These are phyloP conservation scores for Heterotilapia buettikoferi DNA, from an alignment of 2,113 vertebrate species.

Conservation along the genomic window DNA sequence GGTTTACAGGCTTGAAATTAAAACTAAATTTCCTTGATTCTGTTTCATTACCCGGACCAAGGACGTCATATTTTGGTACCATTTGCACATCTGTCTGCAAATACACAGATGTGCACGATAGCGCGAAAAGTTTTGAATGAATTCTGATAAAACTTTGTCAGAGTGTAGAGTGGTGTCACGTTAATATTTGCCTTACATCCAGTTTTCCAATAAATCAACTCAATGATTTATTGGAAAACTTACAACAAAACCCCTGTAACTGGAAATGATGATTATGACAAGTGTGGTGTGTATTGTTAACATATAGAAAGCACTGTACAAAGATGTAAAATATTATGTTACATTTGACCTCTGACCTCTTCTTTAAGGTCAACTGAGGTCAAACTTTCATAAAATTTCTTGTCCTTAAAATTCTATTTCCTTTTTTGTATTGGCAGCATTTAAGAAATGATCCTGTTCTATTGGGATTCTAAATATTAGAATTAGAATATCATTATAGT, in stretches of 20 bases:
- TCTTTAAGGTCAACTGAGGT: background rate
- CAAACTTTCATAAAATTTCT: background rate
- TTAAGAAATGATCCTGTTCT: background rate
- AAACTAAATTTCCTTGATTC: background rate
- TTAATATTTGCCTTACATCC: background rate
- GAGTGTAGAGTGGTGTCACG: background rate
- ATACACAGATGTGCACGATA: background rate
- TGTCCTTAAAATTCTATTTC: background rate
- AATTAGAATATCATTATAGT: background rate
- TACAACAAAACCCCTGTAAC: rapidly evolving
- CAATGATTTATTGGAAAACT: background rate
- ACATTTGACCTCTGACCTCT: background rate
- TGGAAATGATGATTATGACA: background rate
- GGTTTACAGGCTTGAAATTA: background rate
- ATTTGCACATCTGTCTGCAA: background rate
- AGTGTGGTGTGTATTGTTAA: background rate
- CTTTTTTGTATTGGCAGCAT: background rate
- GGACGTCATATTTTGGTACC: background rate
- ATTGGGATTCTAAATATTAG: background rate
- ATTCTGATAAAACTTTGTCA: background rate
- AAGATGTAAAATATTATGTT: background rate
- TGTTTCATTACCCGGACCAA: background rate
- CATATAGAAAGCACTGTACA: background rate
- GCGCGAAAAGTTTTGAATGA: background rate
- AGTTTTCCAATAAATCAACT: background rate